Conservation (phyloP, 2,888 invertebrate genomes). For the Sarcophaga carnaria region DNA sequence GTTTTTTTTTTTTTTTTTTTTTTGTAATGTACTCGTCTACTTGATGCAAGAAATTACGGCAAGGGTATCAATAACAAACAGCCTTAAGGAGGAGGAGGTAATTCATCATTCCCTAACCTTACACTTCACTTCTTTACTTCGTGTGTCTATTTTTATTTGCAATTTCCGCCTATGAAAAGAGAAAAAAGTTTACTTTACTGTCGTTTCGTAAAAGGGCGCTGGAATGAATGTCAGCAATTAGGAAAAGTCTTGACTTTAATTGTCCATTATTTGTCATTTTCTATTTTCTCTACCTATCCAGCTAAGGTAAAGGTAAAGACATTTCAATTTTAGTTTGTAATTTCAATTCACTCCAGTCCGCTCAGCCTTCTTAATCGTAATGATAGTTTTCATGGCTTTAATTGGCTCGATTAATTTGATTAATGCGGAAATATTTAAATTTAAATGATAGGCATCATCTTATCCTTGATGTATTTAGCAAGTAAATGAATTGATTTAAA, state of each 20-base stretch:
- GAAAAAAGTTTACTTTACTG: background rate
- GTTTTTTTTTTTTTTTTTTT: background rate
- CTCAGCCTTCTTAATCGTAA: too few relatives aligned
- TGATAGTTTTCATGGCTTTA: background rate
- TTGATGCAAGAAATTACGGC: background rate
- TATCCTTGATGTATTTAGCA: too few relatives aligned
- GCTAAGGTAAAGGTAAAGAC: background rate
- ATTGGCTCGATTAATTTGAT: background rate
- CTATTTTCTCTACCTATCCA: conserved; percentile 10
- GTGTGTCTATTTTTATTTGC: conserved; percentile 29
- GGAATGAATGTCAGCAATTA: conserved; percentile 44
- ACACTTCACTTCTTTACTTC: background rate
- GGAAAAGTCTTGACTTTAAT: conserved; percentile 52
- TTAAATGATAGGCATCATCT: too few relatives aligned
- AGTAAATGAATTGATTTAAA: too few relatives aligned
- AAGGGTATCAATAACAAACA: background rate
- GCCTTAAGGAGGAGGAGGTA: conserved; percentile 37
- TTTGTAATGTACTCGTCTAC: background rate
- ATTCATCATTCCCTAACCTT: conserved; percentile 28
- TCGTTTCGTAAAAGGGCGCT: background rate
- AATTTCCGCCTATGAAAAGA: background rate
- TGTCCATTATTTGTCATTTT: conserved; percentile 47
- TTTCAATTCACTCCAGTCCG: too few relatives aligned
- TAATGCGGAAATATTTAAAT: background rate
- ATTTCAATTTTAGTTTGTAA: background rate